phyloP scores from a whole-genome alignment of 2,888 invertebrate genomes.

The Mesodorylaimus sp. region DNA sequence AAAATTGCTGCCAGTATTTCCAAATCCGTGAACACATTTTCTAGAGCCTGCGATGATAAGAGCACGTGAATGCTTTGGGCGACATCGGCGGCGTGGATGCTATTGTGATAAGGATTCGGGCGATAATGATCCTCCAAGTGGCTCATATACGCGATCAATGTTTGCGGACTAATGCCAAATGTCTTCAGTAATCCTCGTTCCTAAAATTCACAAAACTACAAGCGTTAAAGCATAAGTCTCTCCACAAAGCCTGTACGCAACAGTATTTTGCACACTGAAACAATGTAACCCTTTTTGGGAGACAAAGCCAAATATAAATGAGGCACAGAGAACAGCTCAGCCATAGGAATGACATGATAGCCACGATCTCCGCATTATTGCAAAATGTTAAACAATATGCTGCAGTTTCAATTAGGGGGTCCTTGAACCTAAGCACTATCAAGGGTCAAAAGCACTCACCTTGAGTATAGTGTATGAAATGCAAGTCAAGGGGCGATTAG shows the following conservation, averaged over 20 bases:
- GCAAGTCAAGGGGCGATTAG: slow-evolving; percentile 75
- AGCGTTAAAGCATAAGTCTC: neutral
- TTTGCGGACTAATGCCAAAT: slow-evolving; percentile 81
- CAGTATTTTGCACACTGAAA: neutral
- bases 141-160: slow-evolving; percentile 84
- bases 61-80: slow-evolving; percentile 84
- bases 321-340: neutral
- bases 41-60: slow-evolving; percentile 20
- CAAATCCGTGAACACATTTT: slow-evolving; percentile 86
- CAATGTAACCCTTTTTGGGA: too few relatives aligned
- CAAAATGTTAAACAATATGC: slow-evolving; percentile 19
- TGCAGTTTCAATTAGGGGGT: too few relatives aligned
- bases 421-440: too few relatives aligned
- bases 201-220: slow-evolving; percentile 8
- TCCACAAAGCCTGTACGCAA: neutral
- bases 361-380: too few relatives aligned
- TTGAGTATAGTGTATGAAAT: slow-evolving; percentile 84
- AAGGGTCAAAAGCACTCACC: slow-evolving; percentile 39
- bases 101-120: slow-evolving; percentile 98
- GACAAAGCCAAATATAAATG: too few relatives aligned
- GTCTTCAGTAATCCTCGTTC: slow-evolving; percentile 56
- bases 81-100: slow-evolving; percentile 92
- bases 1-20: slow-evolving; percentile 90
- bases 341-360: too few relatives aligned
- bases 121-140: slow-evolving; percentile 96